A percentile compares a stretch with the other conserved stretches of the same genome.
phyloP scores from a whole-genome alignment of 1,140 invertebrate species.

The Hylyphantes graminicola region DNA sequence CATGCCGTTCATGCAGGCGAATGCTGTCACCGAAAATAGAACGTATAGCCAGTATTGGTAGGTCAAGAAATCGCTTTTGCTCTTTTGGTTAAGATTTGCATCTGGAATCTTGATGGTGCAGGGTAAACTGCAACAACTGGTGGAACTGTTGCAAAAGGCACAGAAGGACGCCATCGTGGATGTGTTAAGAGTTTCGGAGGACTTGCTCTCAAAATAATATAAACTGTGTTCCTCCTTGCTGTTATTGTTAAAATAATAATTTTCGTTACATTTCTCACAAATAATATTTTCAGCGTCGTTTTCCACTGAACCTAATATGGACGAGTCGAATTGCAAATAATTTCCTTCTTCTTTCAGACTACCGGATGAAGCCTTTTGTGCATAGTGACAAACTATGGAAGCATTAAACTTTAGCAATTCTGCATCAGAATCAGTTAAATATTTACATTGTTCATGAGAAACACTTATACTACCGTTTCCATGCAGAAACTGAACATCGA shows the following conservation, averaged over 20 bases:
- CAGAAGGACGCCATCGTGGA: neutral
- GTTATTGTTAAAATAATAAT: neutral
- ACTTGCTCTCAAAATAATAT: neutral
- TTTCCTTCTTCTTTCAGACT: neutral
- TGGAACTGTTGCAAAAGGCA: neutral
- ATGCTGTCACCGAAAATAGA: neutral
- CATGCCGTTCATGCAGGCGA: neutral
- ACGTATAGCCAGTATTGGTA: slow-evolving; percentile 39
- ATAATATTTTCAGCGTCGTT: too few relatives aligned
- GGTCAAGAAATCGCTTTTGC: neutral
- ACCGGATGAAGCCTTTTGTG: neutral
- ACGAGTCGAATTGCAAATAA: too few relatives aligned
- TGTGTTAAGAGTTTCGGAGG: neutral
- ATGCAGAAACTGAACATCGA: neutral
- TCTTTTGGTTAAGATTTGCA: neutral
- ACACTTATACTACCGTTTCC: neutral
- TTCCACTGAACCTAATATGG: too few relatives aligned
- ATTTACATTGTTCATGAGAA: neutral
- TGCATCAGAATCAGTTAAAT: neutral
- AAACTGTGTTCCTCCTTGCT: neutral
- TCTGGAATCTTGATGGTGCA: neutral
- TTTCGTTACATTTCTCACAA: too few relatives aligned
- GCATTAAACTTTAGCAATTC: neutral
- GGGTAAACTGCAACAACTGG: too few relatives aligned
- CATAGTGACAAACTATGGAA: neutral